A percentile compares a stretch with the other conserved stretches of the same genome.
phyloP scores from a whole-genome alignment of 2,113 vertebrate species.

The Probosciger aterrimus region DNA sequence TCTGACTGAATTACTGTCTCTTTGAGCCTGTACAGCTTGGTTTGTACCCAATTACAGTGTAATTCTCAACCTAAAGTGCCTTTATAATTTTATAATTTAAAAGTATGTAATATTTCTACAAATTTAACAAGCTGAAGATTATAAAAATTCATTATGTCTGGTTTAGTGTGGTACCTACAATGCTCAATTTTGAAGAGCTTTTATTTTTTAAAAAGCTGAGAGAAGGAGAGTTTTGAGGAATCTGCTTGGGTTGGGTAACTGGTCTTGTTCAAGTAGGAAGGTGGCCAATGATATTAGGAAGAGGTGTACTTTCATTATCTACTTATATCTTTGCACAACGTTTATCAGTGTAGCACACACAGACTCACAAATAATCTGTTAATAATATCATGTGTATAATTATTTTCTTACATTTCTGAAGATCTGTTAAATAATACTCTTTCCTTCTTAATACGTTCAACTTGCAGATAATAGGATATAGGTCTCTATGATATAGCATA shows the following conservation, averaged over 20 bases:
- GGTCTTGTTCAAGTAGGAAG: neutral
- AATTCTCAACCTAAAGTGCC: neutral
- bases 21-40: neutral
- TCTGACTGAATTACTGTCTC: neutral
- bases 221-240: neutral
- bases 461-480: neutral
- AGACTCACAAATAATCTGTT: conserved; percentile 1
- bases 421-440: neutral
- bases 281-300: neutral
- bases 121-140: neutral
- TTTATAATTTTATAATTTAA: neutral
- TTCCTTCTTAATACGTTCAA: neutral
- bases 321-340: neutral
- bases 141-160: neutral
- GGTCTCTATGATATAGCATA: neutral
- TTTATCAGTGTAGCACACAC: neutral
- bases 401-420: neutral
- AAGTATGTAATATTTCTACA: neutral
- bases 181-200: neutral
- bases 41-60: neutral
- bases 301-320: neutral
- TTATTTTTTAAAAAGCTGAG: neutral
- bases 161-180: neutral
- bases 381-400: neutral
- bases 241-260: neutral